Percentiles rank a stretch among this genome's conserved stretches.
These are phyloP conservation scores for Elmis aenea DNA, from an alignment of 2,888 invertebrate species.

Conservation along the genomic window DNA sequence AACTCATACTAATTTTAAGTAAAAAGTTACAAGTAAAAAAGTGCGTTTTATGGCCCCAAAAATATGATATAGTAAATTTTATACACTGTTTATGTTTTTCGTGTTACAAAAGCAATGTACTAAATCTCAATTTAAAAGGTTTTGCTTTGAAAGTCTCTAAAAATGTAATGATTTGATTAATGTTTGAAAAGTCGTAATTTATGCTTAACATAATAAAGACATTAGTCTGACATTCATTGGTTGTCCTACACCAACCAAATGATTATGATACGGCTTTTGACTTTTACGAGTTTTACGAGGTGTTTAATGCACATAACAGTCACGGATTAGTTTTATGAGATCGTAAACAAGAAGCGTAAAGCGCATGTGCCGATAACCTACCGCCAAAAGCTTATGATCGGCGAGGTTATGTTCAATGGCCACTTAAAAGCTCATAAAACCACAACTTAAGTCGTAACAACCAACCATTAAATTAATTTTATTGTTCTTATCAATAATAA, in stretches of 20 bases:
- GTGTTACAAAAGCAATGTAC: too few species aligned
- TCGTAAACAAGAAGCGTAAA: slow-evolving; percentile 37
- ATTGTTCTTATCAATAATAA: slow-evolving; percentile 17
- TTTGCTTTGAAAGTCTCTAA: too few species aligned
- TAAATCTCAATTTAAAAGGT: too few species aligned
- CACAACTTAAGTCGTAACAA: slow-evolving; percentile 21
- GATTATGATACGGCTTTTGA: slow-evolving; percentile 43
- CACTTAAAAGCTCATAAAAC: slow-evolving; percentile 39
- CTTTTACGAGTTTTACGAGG: slow-evolving; percentile 44
- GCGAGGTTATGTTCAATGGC: slow-evolving; percentile 32
- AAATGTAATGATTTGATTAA: too few species aligned
- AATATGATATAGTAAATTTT: too few species aligned
- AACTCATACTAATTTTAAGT: too few species aligned
- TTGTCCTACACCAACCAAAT: slow-evolving; percentile 14
- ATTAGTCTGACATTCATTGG: not conserved
- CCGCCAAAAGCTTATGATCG: slow-evolving; percentile 31
- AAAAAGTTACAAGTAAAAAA: too few species aligned
- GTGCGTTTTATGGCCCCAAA: too few species aligned
- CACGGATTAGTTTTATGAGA: slow-evolving; percentile 43
- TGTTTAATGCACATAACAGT: slow-evolving; percentile 45
- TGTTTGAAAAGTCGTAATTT: too few species aligned
- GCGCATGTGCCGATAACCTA: slow-evolving; percentile 37
- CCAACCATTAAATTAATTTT: slow-evolving; percentile 19
- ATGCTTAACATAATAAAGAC: too few species aligned
- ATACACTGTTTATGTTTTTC: too few species aligned